These are phyloP conservation scores for Agrochola lychnidis DNA, from an alignment of 2,888 invertebrate species.

Conservation along the genomic window DNA sequence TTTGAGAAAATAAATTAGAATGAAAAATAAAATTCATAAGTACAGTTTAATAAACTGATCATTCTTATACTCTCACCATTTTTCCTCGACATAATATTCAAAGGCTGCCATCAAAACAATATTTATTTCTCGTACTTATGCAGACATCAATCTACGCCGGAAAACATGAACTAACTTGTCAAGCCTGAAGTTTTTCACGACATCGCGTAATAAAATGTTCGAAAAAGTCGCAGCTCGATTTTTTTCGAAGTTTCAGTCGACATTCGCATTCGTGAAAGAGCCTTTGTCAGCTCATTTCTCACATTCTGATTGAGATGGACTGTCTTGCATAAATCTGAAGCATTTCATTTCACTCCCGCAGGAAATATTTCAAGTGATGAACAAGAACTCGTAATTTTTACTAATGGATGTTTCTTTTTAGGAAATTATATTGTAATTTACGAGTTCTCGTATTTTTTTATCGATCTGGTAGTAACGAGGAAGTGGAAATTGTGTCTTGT, in stretches of 20 bases:
- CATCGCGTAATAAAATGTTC: conserved; percentile 78
- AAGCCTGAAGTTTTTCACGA: conserved; percentile 77
- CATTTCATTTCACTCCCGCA: conserved; percentile 64
- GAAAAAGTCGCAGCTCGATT: conserved; percentile 68
- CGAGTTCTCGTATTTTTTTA: conserved; percentile 30
- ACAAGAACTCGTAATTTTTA: conserved; percentile 64
- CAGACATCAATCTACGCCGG: conserved; percentile 80
- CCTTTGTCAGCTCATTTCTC: conserved; percentile 82
- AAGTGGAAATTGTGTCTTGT: not conserved
- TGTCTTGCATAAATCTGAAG: conserved; percentile 71
- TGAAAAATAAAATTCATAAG: conserved; percentile 6
- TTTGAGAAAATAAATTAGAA: not conserved
- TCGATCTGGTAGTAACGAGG: not conserved
- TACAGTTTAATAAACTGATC: not conserved
- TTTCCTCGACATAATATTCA: conserved; percentile 29
- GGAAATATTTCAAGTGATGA: conserved; percentile 64
- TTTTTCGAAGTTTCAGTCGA: conserved; percentile 73
- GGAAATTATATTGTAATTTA: conserved; percentile 51
- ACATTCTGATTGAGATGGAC: conserved; percentile 78
- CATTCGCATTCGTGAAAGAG: conserved; percentile 71
- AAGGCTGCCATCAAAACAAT: conserved; percentile 39
- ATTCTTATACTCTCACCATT: conserved; percentile 21
- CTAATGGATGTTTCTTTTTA: conserved; percentile 67
- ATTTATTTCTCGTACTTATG: conserved; percentile 71
- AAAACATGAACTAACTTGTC: conserved; percentile 78